These are phyloP conservation scores for Nibea coibor DNA, from an alignment of 2,113 vertebrate species.

Conservation along the genomic window DNA sequence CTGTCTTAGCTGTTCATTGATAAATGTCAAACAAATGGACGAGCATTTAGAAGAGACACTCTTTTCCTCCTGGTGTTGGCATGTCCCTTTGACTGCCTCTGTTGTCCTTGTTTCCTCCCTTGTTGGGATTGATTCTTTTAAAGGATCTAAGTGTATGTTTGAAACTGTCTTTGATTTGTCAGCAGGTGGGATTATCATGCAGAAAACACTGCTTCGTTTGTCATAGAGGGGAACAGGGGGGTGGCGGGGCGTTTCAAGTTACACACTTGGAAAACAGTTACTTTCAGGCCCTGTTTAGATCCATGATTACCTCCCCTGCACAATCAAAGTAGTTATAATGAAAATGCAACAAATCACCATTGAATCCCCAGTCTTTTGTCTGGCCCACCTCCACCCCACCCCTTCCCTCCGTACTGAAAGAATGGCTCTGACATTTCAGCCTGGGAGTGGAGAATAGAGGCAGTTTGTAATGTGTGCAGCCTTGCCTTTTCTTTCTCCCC, in stretches of 20 bases:
- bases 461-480: slow-evolving; percentile 85
- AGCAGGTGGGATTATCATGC: slow-evolving; percentile 73
- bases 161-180: slow-evolving; percentile 69
- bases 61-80: neutral
- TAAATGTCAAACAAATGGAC: neutral
- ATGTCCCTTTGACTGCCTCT: slow-evolving; percentile 41
- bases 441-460: slow-evolving; percentile 80
- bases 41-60: neutral
- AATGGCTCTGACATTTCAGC: slow-evolving; percentile 84
- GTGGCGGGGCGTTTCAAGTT: slow-evolving; percentile 69
- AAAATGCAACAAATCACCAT: slow-evolving; percentile 85
- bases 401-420: slow-evolving; percentile 68
- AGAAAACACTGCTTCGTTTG: slow-evolving; percentile 73
- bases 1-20: neutral
- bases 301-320: slow-evolving; percentile 79
- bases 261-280: slow-evolving; percentile 77
- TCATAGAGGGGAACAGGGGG: slow-evolving; percentile 29
- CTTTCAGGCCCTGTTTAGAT: slow-evolving; percentile 81
- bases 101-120: slow-evolving; percentile 46
- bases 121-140: slow-evolving; percentile 69
- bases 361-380: slow-evolving; percentile 72
- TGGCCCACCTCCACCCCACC: slow-evolving; percentile 52
- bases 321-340: slow-evolving; percentile 75
- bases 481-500: slow-evolving; percentile 85
- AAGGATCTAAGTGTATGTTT: slow-evolving; percentile 72